phyloP scores from a whole-genome alignment of 2,113 vertebrate genomes.

The Gymnorhina tibicen region DNA sequence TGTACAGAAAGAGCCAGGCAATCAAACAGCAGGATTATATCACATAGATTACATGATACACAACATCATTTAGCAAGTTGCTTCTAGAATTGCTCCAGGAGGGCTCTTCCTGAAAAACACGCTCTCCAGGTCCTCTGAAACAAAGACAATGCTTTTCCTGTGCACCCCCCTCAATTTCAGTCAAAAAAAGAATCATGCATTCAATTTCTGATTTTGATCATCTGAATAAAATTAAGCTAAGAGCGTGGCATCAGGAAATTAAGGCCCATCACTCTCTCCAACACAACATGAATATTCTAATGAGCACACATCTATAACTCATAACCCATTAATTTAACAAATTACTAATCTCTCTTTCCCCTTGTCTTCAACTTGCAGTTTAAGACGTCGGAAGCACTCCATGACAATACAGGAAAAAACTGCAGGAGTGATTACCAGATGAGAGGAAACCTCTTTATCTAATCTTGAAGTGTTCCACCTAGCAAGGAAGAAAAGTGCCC shows the following conservation, averaged over 20 bases:
- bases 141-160: not conserved
- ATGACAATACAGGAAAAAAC: not conserved
- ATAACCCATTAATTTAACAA: slow-evolving; percentile 4
- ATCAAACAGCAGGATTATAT: not conserved
- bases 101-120: not conserved
- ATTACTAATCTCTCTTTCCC: not conserved
- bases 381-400: not conserved
- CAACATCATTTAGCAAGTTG: not conserved
- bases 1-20: not conserved
- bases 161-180: not conserved
- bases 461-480: not conserved
- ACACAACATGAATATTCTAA: slow-evolving; percentile 23
- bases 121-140: not conserved
- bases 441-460: not conserved
- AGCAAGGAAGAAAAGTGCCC: not conserved
- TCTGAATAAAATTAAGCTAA: slow-evolving; percentile 13
- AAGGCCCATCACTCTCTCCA: not conserved
- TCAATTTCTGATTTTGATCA: not conserved
- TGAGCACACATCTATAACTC: not conserved
- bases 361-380: not conserved
- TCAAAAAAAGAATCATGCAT: not conserved
- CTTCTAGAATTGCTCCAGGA: not conserved
- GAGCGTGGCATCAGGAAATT: not conserved
- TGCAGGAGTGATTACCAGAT: not conserved
- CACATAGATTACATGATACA: not conserved